Conservation (phyloP, 1,140 invertebrate species). For the Tetramorium simillimum region DNA sequence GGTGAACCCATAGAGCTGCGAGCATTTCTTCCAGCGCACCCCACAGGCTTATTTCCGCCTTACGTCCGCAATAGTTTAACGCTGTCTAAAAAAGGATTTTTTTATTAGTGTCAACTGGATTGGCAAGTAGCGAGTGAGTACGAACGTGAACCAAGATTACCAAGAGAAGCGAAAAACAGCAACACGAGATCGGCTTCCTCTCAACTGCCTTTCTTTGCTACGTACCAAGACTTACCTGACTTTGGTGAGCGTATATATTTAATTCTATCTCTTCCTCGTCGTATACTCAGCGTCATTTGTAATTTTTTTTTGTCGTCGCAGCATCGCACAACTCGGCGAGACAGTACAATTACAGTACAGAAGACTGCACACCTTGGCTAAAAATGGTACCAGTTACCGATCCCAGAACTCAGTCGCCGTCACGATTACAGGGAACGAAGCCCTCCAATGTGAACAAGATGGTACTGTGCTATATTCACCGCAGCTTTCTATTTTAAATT, state of each 20-base stretch:
- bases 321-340: slow-evolving; percentile 63
- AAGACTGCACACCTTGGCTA: slow-evolving; percentile 73
- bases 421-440: slow-evolving; percentile 68
- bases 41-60: neutral
- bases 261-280: slow-evolving; percentile 12
- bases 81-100: slow-evolving; percentile 9
- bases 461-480: slow-evolving; percentile 65
- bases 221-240: slow-evolving; percentile 76
- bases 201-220: slow-evolving; percentile 53
- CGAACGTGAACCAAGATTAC: slow-evolving; percentile 36
- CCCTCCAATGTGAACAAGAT: slow-evolving; percentile 80
- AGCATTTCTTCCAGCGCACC: slow-evolving; percentile 43
- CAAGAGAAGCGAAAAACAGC: slow-evolving; percentile 77
- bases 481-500: neutral
- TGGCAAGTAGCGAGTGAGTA: slow-evolving; percentile 77
- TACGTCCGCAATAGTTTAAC: slow-evolving; percentile 4
- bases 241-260: slow-evolving; percentile 71
- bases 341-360: slow-evolving; percentile 72
- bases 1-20: slow-evolving; percentile 72
- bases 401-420: slow-evolving; percentile 74
- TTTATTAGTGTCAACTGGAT: slow-evolving; percentile 76
- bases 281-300: neutral
- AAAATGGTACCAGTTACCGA: slow-evolving; percentile 79
- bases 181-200: slow-evolving; percentile 75
- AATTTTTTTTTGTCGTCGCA: slow-evolving; percentile 53